phyloP scores from a whole-genome alignment of 2,888 invertebrate genomes.

The Halocaridina rubra region DNA sequence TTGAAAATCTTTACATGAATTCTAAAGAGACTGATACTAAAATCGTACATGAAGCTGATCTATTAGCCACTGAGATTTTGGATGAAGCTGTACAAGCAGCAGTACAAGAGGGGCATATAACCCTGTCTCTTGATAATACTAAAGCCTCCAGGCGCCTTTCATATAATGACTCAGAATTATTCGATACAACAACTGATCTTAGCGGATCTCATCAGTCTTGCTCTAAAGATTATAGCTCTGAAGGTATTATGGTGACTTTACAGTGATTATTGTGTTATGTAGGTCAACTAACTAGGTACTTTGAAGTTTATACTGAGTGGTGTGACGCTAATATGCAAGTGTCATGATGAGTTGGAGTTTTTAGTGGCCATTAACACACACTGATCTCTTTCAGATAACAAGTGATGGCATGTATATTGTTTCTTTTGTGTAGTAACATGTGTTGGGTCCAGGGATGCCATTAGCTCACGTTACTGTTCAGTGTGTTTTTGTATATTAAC shows the following conservation, averaged over 20 bases:
- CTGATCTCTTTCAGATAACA: slow-evolving; percentile 54
- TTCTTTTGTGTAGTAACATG: slow-evolving; percentile 42
- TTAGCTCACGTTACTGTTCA: slow-evolving; percentile 39
- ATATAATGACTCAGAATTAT: not conserved
- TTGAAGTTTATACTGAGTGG: not conserved
- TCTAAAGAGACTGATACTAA: slow-evolving; percentile 20
- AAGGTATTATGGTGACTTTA: slow-evolving; percentile 53
- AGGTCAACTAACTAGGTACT: slow-evolving; percentile 18
- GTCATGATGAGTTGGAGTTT: slow-evolving; percentile 26
- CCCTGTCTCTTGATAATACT: not conserved
- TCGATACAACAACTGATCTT: not conserved
- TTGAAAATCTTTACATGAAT: slow-evolving; percentile 54
- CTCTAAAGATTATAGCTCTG: slow-evolving; percentile 14
- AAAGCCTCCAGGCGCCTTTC: not conserved
- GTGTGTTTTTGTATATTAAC: not conserved
- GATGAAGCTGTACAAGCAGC: slow-evolving; percentile 38
- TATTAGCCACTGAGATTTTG: slow-evolving; percentile 46
- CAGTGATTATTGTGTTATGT: slow-evolving; percentile 10
- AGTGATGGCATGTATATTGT: slow-evolving; percentile 49
- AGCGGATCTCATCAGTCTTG: slow-evolving; percentile 7
- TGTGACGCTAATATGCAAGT: slow-evolving; percentile 34
- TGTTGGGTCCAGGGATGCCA: slow-evolving; percentile 63
- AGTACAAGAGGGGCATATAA: slow-evolving; percentile 11
- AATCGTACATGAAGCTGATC: slow-evolving; percentile 41
- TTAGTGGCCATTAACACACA: slow-evolving; percentile 39